These are phyloP conservation scores for Prunella fulvescens DNA, from an alignment of 2,113 vertebrate genomes.

Conservation along the genomic window DNA sequence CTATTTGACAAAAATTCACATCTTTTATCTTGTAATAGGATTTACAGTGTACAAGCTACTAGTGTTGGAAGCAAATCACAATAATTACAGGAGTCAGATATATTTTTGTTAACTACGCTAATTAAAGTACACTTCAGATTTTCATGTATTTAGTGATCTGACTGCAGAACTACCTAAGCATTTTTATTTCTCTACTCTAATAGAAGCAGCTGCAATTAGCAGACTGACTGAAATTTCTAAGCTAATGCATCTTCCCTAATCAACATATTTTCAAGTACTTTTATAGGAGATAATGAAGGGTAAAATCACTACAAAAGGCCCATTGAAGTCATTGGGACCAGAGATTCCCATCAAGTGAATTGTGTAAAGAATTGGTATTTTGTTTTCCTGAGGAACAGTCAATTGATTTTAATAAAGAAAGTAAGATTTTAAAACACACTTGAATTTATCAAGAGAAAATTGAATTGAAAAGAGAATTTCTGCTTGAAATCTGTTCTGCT, in stretches of 20 bases:
- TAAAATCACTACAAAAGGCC: background rate
- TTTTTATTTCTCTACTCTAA: background rate
- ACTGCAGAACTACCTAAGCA: background rate
- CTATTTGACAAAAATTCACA: background rate
- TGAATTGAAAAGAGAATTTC: background rate
- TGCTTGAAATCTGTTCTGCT: background rate
- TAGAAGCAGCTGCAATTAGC: constrained; percentile 11
- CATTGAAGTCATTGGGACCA: background rate
- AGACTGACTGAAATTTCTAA: background rate
- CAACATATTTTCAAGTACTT: constrained; percentile 1
- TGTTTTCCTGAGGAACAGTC: background rate
- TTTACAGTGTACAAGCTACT: background rate
- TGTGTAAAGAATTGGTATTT: background rate
- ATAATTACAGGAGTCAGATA: background rate
- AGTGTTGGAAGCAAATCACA: background rate
- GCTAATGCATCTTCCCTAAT: background rate
- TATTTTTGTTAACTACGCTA: background rate
- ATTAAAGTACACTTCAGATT: background rate
- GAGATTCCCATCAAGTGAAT: background rate
- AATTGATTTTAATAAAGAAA: background rate
- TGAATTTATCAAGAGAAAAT: background rate
- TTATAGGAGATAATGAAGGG: background rate
- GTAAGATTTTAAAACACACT: background rate
- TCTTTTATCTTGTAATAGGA: background rate
- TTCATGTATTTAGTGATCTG: background rate